Conservation (phyloP, 2,888 invertebrate species). For the Odontomyia ornata region DNA sequence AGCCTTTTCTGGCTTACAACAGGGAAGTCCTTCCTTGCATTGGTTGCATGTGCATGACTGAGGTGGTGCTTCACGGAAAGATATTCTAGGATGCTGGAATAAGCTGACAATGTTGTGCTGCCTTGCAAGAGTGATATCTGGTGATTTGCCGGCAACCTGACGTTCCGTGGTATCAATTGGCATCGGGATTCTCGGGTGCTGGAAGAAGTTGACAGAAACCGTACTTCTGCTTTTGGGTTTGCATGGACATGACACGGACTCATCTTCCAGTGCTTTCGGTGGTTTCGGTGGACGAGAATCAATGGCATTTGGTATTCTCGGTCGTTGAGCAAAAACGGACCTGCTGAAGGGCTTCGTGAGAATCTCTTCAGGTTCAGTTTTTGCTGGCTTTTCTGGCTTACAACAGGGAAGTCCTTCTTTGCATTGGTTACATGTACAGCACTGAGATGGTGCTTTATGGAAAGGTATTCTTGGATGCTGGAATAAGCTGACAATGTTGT, state of each 20-base stretch:
- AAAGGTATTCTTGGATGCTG: slow-evolving; percentile 8
- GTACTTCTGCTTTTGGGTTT: background rate
- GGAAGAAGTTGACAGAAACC: background rate
- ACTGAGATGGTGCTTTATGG: background rate
- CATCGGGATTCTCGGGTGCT: background rate
- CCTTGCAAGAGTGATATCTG: background rate
- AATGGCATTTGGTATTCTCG: background rate
- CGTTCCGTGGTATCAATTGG: background rate
- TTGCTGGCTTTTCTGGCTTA: background rate
- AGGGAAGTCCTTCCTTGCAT: background rate
- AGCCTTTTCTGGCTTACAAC: background rate
- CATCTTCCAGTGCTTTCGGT: background rate
- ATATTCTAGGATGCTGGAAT: slow-evolving; percentile 15
- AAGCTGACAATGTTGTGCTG: background rate
- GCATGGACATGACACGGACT: background rate
- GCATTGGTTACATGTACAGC: background rate
- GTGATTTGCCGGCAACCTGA: background rate
- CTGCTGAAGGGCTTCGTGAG: background rate
- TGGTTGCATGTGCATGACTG: background rate
- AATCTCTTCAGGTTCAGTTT: background rate
- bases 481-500: background rate
- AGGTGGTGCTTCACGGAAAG: background rate
- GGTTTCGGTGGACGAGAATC: background rate
- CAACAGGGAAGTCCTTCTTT: background rate
- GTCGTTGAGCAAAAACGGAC: background rate